These are phyloP conservation scores for Lates japonicus DNA, from an alignment of 2,797 vertebrate species.

Conservation along the genomic window DNA sequence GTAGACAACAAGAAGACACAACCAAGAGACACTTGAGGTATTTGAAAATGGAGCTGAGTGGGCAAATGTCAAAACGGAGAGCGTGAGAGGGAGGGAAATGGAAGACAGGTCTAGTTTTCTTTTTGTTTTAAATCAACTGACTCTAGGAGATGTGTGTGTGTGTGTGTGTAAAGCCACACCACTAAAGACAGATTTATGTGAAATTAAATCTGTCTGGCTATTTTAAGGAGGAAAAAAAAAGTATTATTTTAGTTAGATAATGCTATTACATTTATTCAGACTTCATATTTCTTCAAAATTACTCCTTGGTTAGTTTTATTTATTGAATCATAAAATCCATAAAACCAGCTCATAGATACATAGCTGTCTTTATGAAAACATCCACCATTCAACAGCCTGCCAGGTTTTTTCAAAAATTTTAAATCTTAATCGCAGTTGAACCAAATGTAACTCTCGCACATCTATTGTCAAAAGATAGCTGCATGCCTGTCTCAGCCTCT, in stretches of 20 bases:
- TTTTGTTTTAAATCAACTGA: neutral
- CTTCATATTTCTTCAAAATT: neutral
- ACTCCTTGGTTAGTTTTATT: neutral
- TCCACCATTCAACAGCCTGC: conserved; percentile 11
- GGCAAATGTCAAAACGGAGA: conserved; percentile 43
- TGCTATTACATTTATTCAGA: neutral
- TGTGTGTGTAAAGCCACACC: neutral
- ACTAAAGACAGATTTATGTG: neutral
- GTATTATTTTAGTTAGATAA: neutral
- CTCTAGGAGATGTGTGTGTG: neutral
- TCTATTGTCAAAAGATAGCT: neutral
- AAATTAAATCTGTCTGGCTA: neutral
- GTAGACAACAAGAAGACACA: conserved; percentile 67
- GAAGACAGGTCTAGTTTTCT: conserved; percentile 4
- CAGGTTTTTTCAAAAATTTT: neutral
- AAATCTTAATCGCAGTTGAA: neutral
- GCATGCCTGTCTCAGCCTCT: neutral
- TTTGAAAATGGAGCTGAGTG: conserved; percentile 60
- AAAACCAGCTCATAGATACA: neutral
- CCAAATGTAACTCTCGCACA: neutral
- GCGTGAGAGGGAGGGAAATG: conserved; percentile 1
- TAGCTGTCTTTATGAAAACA: neutral
- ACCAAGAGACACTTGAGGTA: conserved; percentile 40
- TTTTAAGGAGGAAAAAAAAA: neutral
- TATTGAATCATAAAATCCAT: conserved; percentile 9